Evolutionary conservation across 2,797 vertebrate genomes (phyloP).

Genomic region (Tapera naevia): DNA sequence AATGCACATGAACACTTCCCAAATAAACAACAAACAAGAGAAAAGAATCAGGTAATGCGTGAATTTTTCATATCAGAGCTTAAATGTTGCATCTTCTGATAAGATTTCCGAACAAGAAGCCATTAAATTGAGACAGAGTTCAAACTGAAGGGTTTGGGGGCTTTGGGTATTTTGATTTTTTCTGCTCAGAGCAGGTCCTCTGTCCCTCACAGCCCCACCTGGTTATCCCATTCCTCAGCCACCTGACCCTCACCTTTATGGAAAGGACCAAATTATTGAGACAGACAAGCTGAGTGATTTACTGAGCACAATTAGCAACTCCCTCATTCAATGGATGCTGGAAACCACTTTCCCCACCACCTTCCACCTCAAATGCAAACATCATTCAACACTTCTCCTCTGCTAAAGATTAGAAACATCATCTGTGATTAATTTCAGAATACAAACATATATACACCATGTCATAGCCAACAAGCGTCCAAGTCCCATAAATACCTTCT

Average conservation of each 20-base stretch:
- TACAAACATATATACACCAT: not conserved
- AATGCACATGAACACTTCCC: not conserved
- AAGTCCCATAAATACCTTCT: slow-evolving; percentile 84
- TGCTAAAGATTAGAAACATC: not conserved
- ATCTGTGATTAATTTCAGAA: not conserved
- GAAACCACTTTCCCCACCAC: not conserved
- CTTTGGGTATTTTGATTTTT: not conserved
- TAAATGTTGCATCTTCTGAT: not conserved
- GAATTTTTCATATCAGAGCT: not conserved
- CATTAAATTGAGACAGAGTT: not conserved
- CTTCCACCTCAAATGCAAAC: not conserved
- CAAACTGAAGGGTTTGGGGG: not conserved
- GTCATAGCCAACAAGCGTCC: not conserved
- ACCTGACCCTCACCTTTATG: not conserved
- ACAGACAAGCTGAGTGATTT: not conserved
- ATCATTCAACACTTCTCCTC: not conserved
- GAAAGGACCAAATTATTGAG: not conserved
- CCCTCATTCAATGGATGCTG: not conserved
- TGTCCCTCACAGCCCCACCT: not conserved
- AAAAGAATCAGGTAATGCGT: not conserved
- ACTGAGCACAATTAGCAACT: not conserved
- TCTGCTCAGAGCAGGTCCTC: not conserved
- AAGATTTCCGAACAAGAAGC: not conserved
- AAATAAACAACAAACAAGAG: not conserved
- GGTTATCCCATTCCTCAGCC: not conserved